A percentile compares a stretch with the other conserved stretches of the same genome.
Conservation (phyloP, 2,797 vertebrate species). For the Morus bassanus region DNA sequence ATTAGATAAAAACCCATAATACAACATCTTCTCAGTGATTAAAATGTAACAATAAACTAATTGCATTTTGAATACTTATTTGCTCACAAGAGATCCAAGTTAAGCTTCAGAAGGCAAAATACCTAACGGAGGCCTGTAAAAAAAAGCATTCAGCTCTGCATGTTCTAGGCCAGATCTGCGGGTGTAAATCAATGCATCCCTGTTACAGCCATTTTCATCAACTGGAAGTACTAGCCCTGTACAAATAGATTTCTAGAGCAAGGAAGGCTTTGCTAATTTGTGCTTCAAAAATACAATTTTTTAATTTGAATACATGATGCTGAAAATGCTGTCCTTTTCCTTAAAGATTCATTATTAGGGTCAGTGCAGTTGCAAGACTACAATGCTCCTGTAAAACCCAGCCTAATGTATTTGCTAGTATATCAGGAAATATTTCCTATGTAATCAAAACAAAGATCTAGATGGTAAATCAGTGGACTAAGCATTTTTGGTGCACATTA, state of each 20-base stretch:
- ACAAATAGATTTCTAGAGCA: neutral
- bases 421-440: neutral
- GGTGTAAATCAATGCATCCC: neutral
- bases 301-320: neutral
- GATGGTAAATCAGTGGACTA: neutral
- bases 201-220: neutral
- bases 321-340: neutral
- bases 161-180: neutral
- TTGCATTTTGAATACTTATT: neutral
- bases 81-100: neutral
- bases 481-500: neutral
- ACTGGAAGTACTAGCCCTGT: neutral
- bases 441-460: neutral
- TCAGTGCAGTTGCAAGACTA: neutral
- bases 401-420: neutral
- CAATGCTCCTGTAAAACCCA: neutral
- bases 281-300: neutral
- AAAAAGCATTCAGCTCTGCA: neutral
- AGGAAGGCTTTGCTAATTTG: neutral
- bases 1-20: neutral
- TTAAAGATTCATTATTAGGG: neutral
- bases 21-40: neutral
- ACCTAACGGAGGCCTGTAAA: neutral
- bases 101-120: neutral
- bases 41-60: neutral